These are phyloP conservation scores for Aquatica leii DNA, from an alignment of 2,888 invertebrate genomes.

Conservation along the genomic window DNA sequence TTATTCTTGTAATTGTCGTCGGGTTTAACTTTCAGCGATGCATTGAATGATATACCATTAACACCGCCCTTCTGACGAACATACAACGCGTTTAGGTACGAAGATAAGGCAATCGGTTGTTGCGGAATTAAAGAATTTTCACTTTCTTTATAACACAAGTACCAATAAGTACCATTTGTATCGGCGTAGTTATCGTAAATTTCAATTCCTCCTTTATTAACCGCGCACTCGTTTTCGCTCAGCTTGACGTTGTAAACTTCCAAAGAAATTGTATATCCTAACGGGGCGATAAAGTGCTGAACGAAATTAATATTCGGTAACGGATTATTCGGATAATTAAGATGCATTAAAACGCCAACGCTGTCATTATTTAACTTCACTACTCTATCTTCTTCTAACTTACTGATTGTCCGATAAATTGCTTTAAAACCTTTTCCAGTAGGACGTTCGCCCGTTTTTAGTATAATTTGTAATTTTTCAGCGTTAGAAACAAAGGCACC, in stretches of 20 bases:
- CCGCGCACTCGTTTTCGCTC: constrained; percentile 54
- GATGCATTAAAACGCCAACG: constrained; percentile 63
- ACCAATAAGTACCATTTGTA: constrained; percentile 75
- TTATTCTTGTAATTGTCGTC: constrained; percentile 73
- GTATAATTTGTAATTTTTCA: constrained; percentile 68
- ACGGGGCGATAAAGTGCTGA: constrained; percentile 66
- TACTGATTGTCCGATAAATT: constrained; percentile 66
- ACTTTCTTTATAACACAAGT: constrained; percentile 64
- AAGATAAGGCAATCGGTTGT: constrained; percentile 68
- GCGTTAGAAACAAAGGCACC: constrained; percentile 72
- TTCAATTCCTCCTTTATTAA: constrained; percentile 52
- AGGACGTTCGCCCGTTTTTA: constrained; percentile 71
- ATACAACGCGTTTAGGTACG: constrained; percentile 72
- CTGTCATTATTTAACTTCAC: constrained; percentile 61
- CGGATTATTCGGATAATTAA: constrained; percentile 67
- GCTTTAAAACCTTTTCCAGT: constrained; percentile 74
- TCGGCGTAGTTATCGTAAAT: constrained; percentile 75
- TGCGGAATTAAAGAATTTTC: constrained; percentile 53
- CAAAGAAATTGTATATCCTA: constrained; percentile 64
- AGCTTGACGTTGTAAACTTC: constrained; percentile 63
- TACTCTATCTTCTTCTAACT: constrained; percentile 58
- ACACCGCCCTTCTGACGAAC: constrained; percentile 64
- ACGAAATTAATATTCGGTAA: constrained; percentile 64
- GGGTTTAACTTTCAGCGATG: constrained; percentile 68
- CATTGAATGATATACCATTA: constrained; percentile 67